Evolutionary conservation across 2,113 vertebrate species (phyloP), one percentile per base, ranked within the genome.

Genomic region (Gnathonemus longibarbis): DNA sequence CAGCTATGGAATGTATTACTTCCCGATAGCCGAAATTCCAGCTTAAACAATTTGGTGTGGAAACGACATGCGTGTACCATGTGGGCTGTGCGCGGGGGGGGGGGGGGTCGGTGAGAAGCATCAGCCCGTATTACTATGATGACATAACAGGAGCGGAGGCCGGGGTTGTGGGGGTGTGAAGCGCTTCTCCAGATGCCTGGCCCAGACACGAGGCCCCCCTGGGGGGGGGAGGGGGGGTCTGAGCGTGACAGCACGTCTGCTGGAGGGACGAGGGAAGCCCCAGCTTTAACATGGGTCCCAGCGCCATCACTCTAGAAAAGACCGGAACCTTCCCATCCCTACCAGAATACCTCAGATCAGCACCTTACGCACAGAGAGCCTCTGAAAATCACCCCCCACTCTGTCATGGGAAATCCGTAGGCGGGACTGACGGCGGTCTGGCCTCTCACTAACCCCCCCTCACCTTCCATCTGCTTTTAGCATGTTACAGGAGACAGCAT

Each of bases 121-220:
- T 39, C 27, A 77, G 70, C 62, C 27, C 3, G 3, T 13, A 27
- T 80, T 42, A 80, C 15, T 80, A 31, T 39, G 3, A 39, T 19
- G 74, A 42, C 74, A 42, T 80, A 80, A 42, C 13, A 80, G 5
- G 13, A 35, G 31, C 10, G 35, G 13, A 7, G 74, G 74, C 35
- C 6, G 1, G 13, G 74, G 31, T 31, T 35, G 11, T 74, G 27
- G n/a, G 21, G 31, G 31, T 77, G 90, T 53, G 49, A 93, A 94
- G 89, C 42, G 31, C 8, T 94, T 95, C 92, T 92, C 92, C 95
- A 95, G 93, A 93, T 93, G 93, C 74, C 91, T 90, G 89, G 80
- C 90, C 87, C 90, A 70, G 62, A 70, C 62, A 70, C 3, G 62
- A 31, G n/a, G 62, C n/a, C 62, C 62, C n/a, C 62, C 62, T n/a